These are phyloP conservation scores for Drosophila robusta DNA, from an alignment of 2,888 invertebrate genomes.

Conservation along the genomic window DNA sequence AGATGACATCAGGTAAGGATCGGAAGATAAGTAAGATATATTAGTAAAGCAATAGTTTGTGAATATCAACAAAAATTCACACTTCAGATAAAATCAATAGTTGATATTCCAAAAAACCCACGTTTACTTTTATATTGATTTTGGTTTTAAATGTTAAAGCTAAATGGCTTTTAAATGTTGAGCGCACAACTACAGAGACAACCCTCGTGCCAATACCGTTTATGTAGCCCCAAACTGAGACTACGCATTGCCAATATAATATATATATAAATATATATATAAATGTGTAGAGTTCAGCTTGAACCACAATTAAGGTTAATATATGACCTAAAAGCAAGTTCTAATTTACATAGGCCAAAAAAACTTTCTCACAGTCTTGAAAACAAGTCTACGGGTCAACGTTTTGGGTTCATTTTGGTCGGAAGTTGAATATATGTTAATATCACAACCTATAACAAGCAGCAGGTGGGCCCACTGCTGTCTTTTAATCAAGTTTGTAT, in stretches of 20 bases:
- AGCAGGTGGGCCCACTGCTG: not conserved
- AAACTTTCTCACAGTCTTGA: conserved; percentile 25
- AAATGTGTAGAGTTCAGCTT: not conserved
- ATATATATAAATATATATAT: not conserved
- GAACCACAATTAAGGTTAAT: conserved; percentile 25
- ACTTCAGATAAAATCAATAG: no score
- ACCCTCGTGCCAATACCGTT: not conserved
- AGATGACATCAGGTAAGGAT: no score
- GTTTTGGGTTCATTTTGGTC: not conserved
- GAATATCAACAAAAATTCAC: no score
- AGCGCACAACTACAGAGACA: not conserved
- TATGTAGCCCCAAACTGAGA: no score
- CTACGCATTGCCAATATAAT: no score
- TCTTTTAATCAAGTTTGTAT: not conserved
- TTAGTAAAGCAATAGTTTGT: no score
- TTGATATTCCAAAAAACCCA: no score
- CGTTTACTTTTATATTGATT: no score
- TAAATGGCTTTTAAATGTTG: no score
- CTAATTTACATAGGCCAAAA: conserved; percentile 15
- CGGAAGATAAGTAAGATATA: no score
- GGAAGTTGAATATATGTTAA: conserved; percentile 6
- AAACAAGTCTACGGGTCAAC: conserved; percentile 9
- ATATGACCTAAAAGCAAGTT: conserved; percentile 8
- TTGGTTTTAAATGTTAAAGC: no score
- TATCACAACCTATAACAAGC: not conserved